These are phyloP conservation scores for Odobenus rosmarus DNA, from an alignment of 2,113 vertebrate genomes.

Conservation along the genomic window DNA sequence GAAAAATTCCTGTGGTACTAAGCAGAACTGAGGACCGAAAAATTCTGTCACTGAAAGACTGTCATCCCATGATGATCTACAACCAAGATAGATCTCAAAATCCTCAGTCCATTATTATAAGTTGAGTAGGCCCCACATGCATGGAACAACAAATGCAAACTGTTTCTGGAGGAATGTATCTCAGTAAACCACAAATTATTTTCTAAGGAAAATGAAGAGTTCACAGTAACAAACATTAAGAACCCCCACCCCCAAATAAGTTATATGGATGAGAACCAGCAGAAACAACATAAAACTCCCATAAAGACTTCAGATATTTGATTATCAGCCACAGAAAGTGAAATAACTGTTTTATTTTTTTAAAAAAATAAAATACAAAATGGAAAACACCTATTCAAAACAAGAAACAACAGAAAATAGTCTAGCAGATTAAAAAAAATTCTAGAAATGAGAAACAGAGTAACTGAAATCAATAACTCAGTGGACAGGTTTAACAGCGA, in stretches of 20 bases:
- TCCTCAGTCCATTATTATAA: background rate
- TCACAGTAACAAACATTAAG: background rate
- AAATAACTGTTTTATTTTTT: conserved; percentile 1
- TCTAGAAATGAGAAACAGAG: background rate
- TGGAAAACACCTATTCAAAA: conserved; percentile 17
- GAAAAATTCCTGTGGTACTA: background rate
- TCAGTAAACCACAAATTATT: background rate
- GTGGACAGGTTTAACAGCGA: background rate
- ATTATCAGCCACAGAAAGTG: background rate
- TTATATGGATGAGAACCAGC: background rate
- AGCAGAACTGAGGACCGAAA: background rate
- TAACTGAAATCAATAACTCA: background rate
- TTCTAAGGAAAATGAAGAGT: conserved; percentile 17
- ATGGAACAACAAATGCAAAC: background rate
- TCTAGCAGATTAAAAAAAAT: background rate
- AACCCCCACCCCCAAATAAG: background rate
- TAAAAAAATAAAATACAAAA: background rate
- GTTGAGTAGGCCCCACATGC: background rate
- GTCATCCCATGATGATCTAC: background rate
- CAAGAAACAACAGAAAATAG: conserved; percentile 34
- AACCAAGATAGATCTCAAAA: background rate
- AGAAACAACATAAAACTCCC: background rate
- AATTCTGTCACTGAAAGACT: background rate
- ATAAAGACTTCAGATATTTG: background rate
- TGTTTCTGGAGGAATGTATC: background rate